A percentile compares a stretch with the other conserved stretches of the same genome.
These are phyloP conservation scores for Anas bernieri DNA, from an alignment of 2,797 vertebrate genomes.

Conservation along the genomic window DNA sequence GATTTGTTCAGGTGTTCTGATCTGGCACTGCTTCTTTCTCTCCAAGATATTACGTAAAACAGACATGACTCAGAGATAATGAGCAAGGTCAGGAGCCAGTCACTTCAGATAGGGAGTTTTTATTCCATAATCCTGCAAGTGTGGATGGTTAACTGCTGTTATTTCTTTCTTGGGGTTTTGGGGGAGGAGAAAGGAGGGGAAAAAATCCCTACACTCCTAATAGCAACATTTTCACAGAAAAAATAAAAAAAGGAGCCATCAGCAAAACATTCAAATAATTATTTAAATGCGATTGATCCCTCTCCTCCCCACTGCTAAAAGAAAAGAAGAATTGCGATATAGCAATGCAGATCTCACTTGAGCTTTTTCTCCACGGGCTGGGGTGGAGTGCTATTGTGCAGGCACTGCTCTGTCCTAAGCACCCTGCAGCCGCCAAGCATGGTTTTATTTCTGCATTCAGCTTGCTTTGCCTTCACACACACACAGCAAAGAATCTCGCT, in stretches of 20 bases:
- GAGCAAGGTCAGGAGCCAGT: background rate
- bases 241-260: background rate
- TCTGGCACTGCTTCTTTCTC: background rate
- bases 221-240: background rate
- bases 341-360: background rate
- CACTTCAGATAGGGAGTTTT: background rate
- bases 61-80: accelerated
- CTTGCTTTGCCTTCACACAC: background rate
- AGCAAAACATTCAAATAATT: background rate
- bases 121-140: background rate
- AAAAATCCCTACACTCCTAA: background rate
- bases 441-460: background rate
- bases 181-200: background rate
- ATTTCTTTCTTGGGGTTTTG: background rate
- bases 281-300: background rate
- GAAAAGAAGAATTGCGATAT: background rate
- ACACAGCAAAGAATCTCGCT: background rate
- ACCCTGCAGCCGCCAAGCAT: background rate
- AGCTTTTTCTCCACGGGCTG: background rate
- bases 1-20: background rate
- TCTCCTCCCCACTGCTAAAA: background rate
- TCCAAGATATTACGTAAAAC: background rate
- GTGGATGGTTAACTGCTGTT: background rate
- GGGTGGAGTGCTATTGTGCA: background rate
- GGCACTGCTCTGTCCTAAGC: background rate